Base-by-base conservation (phyloP, 2,888 invertebrate genomes). In the Andrena trimmerana region DNA sequence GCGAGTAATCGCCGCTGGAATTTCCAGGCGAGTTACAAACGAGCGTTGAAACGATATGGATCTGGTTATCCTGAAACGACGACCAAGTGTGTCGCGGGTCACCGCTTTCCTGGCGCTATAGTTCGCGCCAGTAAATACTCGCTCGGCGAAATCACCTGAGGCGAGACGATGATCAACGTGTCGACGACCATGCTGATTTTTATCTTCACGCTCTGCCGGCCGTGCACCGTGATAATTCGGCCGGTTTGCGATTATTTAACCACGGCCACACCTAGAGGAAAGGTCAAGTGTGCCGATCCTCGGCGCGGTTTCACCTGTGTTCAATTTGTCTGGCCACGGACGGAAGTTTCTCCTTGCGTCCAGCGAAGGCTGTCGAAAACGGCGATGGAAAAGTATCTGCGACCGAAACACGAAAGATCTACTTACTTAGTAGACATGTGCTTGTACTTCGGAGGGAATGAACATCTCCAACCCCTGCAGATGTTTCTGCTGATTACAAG, bases 151-250 rank as follows among this genome's bases (percentile, higher is more conserved):
- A 78, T 78, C 87, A 78, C 87, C 87, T 27, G 74, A 78, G 86
- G 86, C 86, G 84, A 72, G 79, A 85, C 87, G 85, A 86, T 87
- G 86, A 87, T 86, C 87, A 75, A 85, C 79, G 84, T 63, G 81
- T 84, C 79, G 87, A 60, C 82, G 77, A 77, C 85, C 59, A 27
- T n/a, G 57, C 10, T 48, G 73, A 79, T 85, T 85, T 87, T 86
- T 87, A 68, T 75, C 87, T 87, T 82, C 82, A 87, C 79, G 86
- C 72, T 82, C 79, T 60, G 74, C 54, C 86, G 71, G 52, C 78
- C 48, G 33, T 57, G 75, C 66, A 54, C 83, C 72, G 59, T 67
- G 87, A 73, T 86, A 87, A 87, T 86, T 86, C 87, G 87, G 57
- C 82, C 79, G 77, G 63, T 71, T 82, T 65, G 60, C 74, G 87